Evolutionary conservation across 1,140 invertebrate genomes (phyloP).

Genomic region (Zaprionus tsacasi): DNA sequence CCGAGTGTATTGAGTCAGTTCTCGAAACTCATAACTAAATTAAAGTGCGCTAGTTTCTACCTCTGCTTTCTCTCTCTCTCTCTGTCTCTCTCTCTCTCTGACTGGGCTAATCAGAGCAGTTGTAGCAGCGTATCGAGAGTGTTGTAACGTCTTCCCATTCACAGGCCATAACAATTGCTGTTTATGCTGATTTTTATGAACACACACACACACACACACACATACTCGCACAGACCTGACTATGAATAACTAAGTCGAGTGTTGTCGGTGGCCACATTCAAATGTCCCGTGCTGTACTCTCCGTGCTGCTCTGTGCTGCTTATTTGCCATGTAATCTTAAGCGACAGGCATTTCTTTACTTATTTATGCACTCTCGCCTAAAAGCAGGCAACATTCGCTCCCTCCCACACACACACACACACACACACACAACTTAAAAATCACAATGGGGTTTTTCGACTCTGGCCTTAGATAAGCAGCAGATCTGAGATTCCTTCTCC

Average conservation of each 20-base stretch:
- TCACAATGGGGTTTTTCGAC: conserved; percentile 80
- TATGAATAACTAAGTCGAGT: conserved; percentile 79
- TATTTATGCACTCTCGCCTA: conserved; percentile 74
- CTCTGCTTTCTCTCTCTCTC: conserved; percentile 31
- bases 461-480: conserved; percentile 72
- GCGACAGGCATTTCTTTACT: conserved; percentile 82
- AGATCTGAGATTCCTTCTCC: conserved; percentile 47
- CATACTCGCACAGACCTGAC: conserved; percentile 56
- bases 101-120: conserved; percentile 33
- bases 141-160: conserved; percentile 58
- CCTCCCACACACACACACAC: conserved; percentile 18
- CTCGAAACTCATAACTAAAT: conserved; percentile 59
- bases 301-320: conserved; percentile 24
- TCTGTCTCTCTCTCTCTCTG: conserved; percentile 32
- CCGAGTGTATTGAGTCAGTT: conserved; percentile 30
- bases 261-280: conserved; percentile 67
- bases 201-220: conserved; percentile 39
- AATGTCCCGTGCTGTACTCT: conserved; percentile 61
- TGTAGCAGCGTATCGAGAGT: background rate
- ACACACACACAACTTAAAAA: conserved; percentile 72
- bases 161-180: conserved; percentile 79
- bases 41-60: conserved; percentile 32
- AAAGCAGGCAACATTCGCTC: conserved; percentile 35
- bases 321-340: conserved; percentile 82
- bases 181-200: conserved; percentile 81